These are phyloP conservation scores for Drosophila novamexicana DNA, from an alignment of 1,140 invertebrate species.

Conservation along the genomic window DNA sequence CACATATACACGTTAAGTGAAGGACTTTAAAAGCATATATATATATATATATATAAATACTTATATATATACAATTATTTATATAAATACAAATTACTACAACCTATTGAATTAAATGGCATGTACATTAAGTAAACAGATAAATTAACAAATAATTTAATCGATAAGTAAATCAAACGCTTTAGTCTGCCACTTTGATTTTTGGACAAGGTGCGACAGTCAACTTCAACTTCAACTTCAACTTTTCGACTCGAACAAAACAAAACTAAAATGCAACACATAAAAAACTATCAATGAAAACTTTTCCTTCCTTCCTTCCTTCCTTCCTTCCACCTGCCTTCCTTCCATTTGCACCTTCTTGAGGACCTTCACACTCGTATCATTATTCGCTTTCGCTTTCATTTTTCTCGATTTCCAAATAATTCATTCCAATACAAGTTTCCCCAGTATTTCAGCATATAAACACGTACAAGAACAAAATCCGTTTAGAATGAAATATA, in stretches of 20 bases:
- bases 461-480: constrained; percentile 63
- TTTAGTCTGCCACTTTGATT: constrained; percentile 82
- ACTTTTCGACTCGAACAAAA: constrained; percentile 57
- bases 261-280: constrained; percentile 15
- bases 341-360: constrained; percentile 58
- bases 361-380: constrained; percentile 16
- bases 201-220: constrained; percentile 78
- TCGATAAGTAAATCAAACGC: constrained; percentile 76
- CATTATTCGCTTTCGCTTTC: constrained; percentile 20
- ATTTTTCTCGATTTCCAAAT: constrained; percentile 19
- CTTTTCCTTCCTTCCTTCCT: constrained; percentile 27
- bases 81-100: constrained; percentile 59
- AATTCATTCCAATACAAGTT: constrained; percentile 34
- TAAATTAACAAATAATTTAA: constrained; percentile 63
- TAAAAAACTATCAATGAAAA: constrained; percentile 39
- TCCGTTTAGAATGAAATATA: constrained; percentile 79
- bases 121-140: constrained; percentile 73
- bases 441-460: constrained; percentile 51
- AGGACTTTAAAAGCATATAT: constrained; percentile 50
- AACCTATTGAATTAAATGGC: constrained; percentile 60
- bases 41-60: constrained; percentile 35
- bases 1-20: constrained; percentile 43
- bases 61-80: constrained; percentile 57
- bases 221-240: constrained; percentile 35
- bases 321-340: constrained; percentile 6